phyloP scores from a whole-genome alignment of 2,888 invertebrate species.

The Dryocosmus kuriphilus region DNA sequence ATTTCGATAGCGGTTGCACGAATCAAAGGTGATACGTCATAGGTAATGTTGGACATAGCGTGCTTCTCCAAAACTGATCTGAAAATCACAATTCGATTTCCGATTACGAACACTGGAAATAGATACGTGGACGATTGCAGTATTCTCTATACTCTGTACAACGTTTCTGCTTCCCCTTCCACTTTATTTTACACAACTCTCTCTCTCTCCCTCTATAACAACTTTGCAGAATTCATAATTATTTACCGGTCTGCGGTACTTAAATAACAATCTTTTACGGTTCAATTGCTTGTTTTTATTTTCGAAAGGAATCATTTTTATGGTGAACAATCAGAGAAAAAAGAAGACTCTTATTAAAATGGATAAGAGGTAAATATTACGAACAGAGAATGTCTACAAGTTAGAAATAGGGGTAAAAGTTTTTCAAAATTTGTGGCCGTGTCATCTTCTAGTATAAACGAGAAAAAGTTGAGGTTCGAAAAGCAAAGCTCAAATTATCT shows the following conservation, averaged over 20 bases:
- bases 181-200: not conserved
- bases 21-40: slow-evolving; percentile 84
- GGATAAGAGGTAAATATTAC: too few species aligned
- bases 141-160: slow-evolving; percentile 2
- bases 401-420: too few species aligned
- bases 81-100: slow-evolving; percentile 45
- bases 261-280: not conserved
- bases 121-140: slow-evolving; percentile 5
- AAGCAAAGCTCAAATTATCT: not conserved
- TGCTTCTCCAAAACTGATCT: slow-evolving; percentile 82
- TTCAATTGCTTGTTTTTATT: not conserved
- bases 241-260: slow-evolving; percentile 15
- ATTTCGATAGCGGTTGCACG: slow-evolving; percentile 85
- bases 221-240: slow-evolving; percentile 19
- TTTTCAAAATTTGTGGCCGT: too few species aligned
- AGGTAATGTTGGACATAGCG: slow-evolving; percentile 83
- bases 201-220: not conserved
- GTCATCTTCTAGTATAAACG: too few species aligned
- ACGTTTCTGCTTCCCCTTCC: slow-evolving; percentile 9
- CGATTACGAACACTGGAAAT: slow-evolving; percentile 1
- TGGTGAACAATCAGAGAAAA: too few species aligned
- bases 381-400: too few species aligned
- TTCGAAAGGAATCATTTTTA: too few species aligned
- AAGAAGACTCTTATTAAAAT: too few species aligned
- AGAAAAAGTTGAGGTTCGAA: too few species aligned